Evolutionary conservation across 2,797 vertebrate genomes (phyloP).

Genomic region (Anguilla anguilla): DNA sequence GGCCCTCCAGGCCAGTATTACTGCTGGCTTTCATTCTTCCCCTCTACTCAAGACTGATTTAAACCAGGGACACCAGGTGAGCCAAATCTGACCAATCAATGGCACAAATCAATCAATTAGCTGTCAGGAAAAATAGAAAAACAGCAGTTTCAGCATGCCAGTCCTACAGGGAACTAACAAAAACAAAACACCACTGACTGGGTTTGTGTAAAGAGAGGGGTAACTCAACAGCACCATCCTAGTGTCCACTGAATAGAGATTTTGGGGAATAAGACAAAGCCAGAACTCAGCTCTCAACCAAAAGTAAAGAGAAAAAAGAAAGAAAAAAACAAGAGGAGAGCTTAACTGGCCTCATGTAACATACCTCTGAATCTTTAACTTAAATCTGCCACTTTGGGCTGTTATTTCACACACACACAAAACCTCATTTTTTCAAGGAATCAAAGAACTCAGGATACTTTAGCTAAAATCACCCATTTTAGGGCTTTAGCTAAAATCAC

Average conservation of each 20-base stretch:
- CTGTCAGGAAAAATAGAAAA: neutral
- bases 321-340: neutral
- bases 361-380: neutral
- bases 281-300: neutral
- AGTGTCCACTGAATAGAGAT: neutral
- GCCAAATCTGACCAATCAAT: neutral
- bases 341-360: neutral
- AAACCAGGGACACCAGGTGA: neutral
- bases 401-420: no score
- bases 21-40: neutral
- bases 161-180: neutral
- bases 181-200: neutral
- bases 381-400: neutral
- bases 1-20: neutral
- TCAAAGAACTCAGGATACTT: neutral
- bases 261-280: neutral
- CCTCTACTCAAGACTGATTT: neutral
- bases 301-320: neutral
- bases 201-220: neutral
- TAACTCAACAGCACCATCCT: neutral
- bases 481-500: no score
- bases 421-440: no score
- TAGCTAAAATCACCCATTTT: no score
- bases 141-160: no score
- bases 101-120: neutral